Evolutionary conservation across 2,113 vertebrate species (phyloP).

Genomic region (Lepisosteus oculatus): DNA sequence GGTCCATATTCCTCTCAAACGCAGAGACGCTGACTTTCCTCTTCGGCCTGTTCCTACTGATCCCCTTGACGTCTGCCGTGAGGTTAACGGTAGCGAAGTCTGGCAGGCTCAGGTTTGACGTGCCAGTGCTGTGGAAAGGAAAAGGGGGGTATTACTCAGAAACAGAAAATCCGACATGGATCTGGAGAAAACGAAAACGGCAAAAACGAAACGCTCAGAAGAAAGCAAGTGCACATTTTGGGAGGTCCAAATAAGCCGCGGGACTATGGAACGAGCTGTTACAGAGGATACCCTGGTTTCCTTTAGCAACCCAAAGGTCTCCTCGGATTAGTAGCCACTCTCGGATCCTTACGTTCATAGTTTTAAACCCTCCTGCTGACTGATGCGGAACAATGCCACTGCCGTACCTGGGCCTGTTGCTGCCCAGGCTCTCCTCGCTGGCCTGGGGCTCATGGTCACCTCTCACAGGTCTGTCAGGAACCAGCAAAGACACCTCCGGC

Average conservation of each 20-base stretch:
- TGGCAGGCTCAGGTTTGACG: conserved; percentile 53
- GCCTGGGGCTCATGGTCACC: conserved; percentile 22
- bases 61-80: conserved; percentile 32
- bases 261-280: not conserved
- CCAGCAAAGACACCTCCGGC: conserved; percentile 48
- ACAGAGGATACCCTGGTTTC: not conserved
- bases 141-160: not conserved
- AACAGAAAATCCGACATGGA: not conserved
- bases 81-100: conserved; percentile 47
- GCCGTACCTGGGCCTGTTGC: conserved; percentile 41
- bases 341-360: not conserved
- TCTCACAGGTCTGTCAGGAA: conserved; percentile 32
- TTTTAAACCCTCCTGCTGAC: not conserved
- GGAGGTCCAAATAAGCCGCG: not conserved
- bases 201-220: not conserved
- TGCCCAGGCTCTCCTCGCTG: conserved; percentile 21
- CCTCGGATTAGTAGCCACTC: too few species aligned
- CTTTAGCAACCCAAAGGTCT: not conserved
- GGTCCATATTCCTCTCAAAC: conserved; percentile 54
- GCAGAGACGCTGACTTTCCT: conserved; percentile 46
- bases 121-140: conserved; percentile 46
- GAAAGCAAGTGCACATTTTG: not conserved
- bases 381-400: not conserved
- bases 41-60: conserved; percentile 50
- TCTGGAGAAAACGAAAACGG: not conserved